Percentiles rank a stretch among this genome's conserved stretches.
Conservation (phyloP, 2,113 vertebrate species). For the Atrichornis clamosus region DNA sequence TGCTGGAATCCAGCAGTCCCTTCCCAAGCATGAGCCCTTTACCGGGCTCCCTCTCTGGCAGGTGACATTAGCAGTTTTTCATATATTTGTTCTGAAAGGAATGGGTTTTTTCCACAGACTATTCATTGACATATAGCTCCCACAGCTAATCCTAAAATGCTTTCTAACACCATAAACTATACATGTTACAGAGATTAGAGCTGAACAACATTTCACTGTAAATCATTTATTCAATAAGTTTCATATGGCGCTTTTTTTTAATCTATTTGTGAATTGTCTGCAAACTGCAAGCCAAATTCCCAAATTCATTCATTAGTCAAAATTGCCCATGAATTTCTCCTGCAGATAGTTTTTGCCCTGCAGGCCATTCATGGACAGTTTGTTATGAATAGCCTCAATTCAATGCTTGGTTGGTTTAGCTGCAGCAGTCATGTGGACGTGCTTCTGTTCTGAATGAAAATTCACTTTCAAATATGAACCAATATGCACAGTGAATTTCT, state of each 20-base stretch:
- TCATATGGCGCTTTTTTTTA: background rate
- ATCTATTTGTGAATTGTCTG: constrained; percentile 10
- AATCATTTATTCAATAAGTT: constrained; percentile 38
- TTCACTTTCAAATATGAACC: constrained; percentile 17
- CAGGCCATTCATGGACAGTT: constrained; percentile 55
- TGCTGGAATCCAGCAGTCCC: background rate
- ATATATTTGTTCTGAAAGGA: background rate
- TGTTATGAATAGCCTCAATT: constrained; percentile 60
- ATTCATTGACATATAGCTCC: constrained; percentile 19
- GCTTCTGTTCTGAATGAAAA: constrained; percentile 40
- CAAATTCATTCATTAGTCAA: constrained; percentile 60
- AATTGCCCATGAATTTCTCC: constrained; percentile 31
- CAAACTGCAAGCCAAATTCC: constrained; percentile 32
- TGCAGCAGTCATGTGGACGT: constrained; percentile 2
- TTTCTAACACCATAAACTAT: constrained; percentile 3
- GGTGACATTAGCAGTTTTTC: background rate
- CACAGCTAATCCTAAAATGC: constrained; percentile 37
- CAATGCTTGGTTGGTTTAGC: constrained; percentile 60
- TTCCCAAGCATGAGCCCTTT: background rate
- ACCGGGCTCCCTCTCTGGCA: background rate
- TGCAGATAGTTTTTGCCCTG: constrained; percentile 47
- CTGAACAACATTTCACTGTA: constrained; percentile 20
- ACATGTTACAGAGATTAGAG: background rate
- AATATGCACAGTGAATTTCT: constrained; percentile 8
- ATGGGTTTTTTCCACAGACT: background rate